A percentile compares a stretch with the other conserved stretches of the same genome.
Conservation (phyloP, 2,888 invertebrate species). For the Magallana nippona region DNA sequence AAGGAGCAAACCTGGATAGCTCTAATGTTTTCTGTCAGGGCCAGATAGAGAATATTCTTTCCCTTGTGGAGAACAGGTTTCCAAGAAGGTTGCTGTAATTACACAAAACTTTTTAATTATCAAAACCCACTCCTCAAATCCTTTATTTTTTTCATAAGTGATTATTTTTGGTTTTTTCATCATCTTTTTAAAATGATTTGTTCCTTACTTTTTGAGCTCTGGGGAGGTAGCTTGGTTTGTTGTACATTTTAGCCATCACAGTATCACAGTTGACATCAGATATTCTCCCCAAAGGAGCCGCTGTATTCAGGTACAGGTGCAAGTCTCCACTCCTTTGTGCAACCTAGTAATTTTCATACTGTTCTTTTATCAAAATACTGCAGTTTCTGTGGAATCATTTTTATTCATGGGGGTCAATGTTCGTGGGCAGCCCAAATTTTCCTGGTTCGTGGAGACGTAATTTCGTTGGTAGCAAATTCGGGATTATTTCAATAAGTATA, state of each 20-base stretch:
- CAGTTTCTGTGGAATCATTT: too few relatives aligned
- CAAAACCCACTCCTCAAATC: too few relatives aligned
- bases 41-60: conserved; percentile 67
- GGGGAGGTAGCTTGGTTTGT: conserved; percentile 62
- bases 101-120: too few relatives aligned
- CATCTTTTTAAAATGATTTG: background rate
- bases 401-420: too few relatives aligned
- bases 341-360: conserved; percentile 44
- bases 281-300: conserved; percentile 73
- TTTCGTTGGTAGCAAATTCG: too few relatives aligned
- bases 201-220: conserved; percentile 68
- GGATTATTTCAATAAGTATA: too few relatives aligned
- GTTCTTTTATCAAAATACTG: too few relatives aligned
- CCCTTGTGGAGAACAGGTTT: conserved; percentile 71
- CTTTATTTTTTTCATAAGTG: too few relatives aligned
- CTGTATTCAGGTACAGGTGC: conserved; percentile 70
- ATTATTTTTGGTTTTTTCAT: background rate
- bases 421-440: too few relatives aligned
- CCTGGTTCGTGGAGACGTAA: too few relatives aligned
- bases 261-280: conserved; percentile 68
- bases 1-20: conserved; percentile 67
- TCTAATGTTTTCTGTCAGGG: conserved; percentile 69
- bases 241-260: conserved; percentile 66
- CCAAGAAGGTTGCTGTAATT: conserved; percentile 76
- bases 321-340: conserved; percentile 60